Evolutionary conservation across 2,888 invertebrate species (phyloP).

Genomic region (Fragum whitleyi): DNA sequence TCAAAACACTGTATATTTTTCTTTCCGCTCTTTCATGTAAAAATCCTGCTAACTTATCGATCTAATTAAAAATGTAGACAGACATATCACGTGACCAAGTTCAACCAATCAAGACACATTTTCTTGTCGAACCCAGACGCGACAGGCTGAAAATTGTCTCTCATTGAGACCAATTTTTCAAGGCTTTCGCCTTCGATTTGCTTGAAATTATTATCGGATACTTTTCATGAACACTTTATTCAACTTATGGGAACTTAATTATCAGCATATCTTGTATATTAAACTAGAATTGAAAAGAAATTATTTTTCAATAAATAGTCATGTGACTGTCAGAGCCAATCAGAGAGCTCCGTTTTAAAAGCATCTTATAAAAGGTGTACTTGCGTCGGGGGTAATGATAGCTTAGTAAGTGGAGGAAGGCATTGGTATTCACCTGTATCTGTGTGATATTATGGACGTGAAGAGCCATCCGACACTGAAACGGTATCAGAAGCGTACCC

Average conservation of each 20-base stretch:
- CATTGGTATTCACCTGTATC: constrained; percentile 78
- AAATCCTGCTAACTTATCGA: no score
- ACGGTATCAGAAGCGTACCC: constrained; percentile 85
- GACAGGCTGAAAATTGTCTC: constrained; percentile 39
- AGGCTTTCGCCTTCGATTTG: neutral
- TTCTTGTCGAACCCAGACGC: constrained; percentile 37
- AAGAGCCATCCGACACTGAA: constrained; percentile 86
- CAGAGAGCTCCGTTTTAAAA: constrained; percentile 76
- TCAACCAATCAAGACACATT: constrained; percentile 46
- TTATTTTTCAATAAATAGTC: constrained; percentile 66
- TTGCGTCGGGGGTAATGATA: constrained; percentile 71
- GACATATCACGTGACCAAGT: constrained; percentile 49
- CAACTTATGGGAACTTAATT: neutral
- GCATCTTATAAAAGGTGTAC: constrained; percentile 77
- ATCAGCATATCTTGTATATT: neutral
- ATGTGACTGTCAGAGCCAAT: constrained; percentile 84
- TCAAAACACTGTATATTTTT: no score
- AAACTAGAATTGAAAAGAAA: constrained; percentile 18
- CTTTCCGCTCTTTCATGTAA: no score
- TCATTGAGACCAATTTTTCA: neutral
- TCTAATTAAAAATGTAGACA: constrained; percentile 23
- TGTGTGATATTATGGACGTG: constrained; percentile 86
- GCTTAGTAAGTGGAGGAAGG: constrained; percentile 77
- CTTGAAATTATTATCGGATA: neutral
- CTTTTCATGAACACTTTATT: neutral